phyloP scores from a whole-genome alignment of 92 coral and sea anemone genomes.

The Phymanthus crucifer region DNA sequence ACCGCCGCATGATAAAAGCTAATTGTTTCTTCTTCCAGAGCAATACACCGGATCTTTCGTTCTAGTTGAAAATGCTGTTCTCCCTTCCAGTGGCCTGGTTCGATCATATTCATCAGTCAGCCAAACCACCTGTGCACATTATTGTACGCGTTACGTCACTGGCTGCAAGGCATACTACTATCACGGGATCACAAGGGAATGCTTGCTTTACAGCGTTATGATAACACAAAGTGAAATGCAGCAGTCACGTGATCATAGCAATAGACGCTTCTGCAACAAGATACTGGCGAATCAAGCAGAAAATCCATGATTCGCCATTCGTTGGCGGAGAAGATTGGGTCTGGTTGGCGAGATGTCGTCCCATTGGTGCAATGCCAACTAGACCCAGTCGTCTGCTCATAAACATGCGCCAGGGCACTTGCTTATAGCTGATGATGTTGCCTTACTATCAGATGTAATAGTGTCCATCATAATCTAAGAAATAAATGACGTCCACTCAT shows the following conservation, averaged over 20 bases:
- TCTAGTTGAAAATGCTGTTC: conserved; percentile 15
- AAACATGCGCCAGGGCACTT: no score
- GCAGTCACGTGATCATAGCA: no score
- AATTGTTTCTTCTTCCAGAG: conserved; percentile 29
- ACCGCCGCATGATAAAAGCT: no score
- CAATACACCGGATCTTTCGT: conserved; percentile 41
- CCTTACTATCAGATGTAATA: no score
- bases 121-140: conserved; percentile 46
- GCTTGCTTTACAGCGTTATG: conserved; percentile 49
- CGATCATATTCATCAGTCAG: conserved; percentile 14
- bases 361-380: no score
- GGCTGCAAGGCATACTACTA: conserved; percentile 60
- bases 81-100: conserved; percentile 31
- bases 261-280: neutral
- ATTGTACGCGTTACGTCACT: conserved; percentile 41
- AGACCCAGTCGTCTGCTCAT: no score
- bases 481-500: neutral
- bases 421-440: no score
- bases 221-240: neutral
- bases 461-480: neutral
- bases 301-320: no score
- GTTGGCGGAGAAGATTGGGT: no score
- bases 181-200: conserved; percentile 29
- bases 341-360: no score
- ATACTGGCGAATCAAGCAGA: neutral